Evolutionary conservation across 2,797 vertebrate genomes (phyloP).

Genomic region (Fistularia tabacaria): DNA sequence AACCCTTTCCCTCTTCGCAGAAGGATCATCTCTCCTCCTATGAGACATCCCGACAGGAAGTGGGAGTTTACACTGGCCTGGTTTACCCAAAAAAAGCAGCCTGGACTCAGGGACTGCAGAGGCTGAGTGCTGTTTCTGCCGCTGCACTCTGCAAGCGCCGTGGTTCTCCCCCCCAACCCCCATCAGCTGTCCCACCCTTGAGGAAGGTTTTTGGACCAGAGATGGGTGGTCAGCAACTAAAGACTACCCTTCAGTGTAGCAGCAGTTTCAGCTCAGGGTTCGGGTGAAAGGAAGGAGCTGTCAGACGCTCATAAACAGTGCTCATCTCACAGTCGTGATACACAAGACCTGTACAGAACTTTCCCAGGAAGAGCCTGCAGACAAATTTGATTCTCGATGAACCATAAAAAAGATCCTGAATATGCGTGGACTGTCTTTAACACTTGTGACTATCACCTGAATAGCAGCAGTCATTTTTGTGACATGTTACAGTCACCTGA

Average conservation of each 20-base stretch:
- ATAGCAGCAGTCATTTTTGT: constrained; percentile 8
- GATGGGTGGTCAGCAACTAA: constrained; percentile 52
- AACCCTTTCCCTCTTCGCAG: constrained; percentile 68
- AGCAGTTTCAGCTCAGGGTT: constrained; percentile 55
- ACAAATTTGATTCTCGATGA: constrained; percentile 9
- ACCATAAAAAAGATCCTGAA: constrained; percentile 9
- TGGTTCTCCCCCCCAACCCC: constrained; percentile 49
- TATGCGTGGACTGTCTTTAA: neutral
- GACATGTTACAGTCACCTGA: constrained; percentile 20
- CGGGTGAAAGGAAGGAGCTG: constrained; percentile 76
- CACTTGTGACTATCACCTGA: constrained; percentile 53
- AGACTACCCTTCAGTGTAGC: constrained; percentile 52
- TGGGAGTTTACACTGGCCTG: constrained; percentile 78
- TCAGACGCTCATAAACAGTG: constrained; percentile 76
- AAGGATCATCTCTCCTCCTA: constrained; percentile 74
- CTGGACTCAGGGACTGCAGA: constrained; percentile 40
- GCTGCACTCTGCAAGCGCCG: constrained; percentile 1
- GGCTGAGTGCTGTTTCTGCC: constrained; percentile 47
- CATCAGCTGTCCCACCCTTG: constrained; percentile 62
- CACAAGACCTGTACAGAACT: constrained; percentile 43
- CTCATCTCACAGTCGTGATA: constrained; percentile 65
- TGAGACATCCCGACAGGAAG: constrained; percentile 76
- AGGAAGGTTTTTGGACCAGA: constrained; percentile 48
- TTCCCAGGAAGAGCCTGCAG: constrained; percentile 45
- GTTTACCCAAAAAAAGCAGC: constrained; percentile 67